Conservation (phyloP, 1,140 invertebrate genomes). For the Argopecten irradians region DNA sequence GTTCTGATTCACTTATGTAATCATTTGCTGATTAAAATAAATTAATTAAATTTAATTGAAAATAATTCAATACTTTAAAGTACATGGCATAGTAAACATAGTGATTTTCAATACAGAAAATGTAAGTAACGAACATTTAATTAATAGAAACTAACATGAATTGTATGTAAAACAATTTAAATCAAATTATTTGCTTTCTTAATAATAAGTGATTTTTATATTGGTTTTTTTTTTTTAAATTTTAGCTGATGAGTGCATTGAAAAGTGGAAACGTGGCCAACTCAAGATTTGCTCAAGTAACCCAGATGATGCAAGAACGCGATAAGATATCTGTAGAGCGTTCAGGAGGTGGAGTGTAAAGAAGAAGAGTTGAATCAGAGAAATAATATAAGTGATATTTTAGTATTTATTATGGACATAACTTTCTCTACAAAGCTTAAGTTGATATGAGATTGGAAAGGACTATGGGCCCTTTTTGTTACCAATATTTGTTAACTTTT, state of each 20-base stretch:
- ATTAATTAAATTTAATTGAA: not conserved
- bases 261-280: slow-evolving; percentile 94
- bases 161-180: not conserved
- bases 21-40: too few species aligned
- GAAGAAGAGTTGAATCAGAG: not conserved
- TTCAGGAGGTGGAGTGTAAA: slow-evolving; percentile 91
- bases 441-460: not conserved
- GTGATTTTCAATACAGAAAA: not conserved
- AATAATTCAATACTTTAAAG: not conserved
- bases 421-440: not conserved
- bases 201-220: not conserved
- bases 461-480: not conserved
- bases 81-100: not conserved
- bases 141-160: not conserved
- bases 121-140: not conserved
- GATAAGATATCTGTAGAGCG: slow-evolving; percentile 91
- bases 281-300: slow-evolving; percentile 93
- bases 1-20: too few species aligned
- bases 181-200: not conserved
- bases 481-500: too few species aligned
- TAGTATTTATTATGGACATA: not conserved
- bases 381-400: not conserved
- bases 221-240: slow-evolving; percentile 47
- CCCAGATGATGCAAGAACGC: slow-evolving; percentile 91
- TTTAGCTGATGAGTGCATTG: slow-evolving; percentile 97